Conservation (phyloP, 2,113 vertebrate genomes). For the Helogale parvula region DNA sequence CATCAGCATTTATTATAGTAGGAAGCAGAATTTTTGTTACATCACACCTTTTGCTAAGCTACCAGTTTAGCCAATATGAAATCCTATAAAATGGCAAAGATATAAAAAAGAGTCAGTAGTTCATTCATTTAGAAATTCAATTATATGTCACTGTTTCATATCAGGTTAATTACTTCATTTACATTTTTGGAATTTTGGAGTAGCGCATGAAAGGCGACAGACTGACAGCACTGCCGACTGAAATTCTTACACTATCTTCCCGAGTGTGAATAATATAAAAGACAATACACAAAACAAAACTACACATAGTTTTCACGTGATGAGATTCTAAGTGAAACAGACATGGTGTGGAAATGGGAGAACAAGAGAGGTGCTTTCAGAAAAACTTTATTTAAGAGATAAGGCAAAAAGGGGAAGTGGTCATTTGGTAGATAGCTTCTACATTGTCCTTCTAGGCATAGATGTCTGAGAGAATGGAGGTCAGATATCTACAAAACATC, state of each 20-base stretch:
- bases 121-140: constrained; percentile 72
- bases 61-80: constrained; percentile 70
- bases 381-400: background rate
- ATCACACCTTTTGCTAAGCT: constrained; percentile 76
- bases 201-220: constrained; percentile 46
- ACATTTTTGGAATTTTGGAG: constrained; percentile 75
- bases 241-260: constrained; percentile 54
- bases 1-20: constrained; percentile 58
- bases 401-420: background rate
- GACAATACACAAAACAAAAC: constrained; percentile 63
- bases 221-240: constrained; percentile 42
- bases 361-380: constrained; percentile 14
- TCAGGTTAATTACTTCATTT: constrained; percentile 78
- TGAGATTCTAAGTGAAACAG: background rate
- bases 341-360: background rate
- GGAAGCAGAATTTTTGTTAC: constrained; percentile 69
- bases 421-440: background rate
- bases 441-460: background rate
- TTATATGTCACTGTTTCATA: constrained; percentile 72
- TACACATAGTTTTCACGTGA: constrained; percentile 18
- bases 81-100: constrained; percentile 71
- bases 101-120: constrained; percentile 70
- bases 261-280: constrained; percentile 74
- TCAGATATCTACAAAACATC: constrained; percentile 14
- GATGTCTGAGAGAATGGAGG: background rate